phyloP scores from a whole-genome alignment of 2,888 invertebrate genomes.

The Pterobdella sp. region DNA sequence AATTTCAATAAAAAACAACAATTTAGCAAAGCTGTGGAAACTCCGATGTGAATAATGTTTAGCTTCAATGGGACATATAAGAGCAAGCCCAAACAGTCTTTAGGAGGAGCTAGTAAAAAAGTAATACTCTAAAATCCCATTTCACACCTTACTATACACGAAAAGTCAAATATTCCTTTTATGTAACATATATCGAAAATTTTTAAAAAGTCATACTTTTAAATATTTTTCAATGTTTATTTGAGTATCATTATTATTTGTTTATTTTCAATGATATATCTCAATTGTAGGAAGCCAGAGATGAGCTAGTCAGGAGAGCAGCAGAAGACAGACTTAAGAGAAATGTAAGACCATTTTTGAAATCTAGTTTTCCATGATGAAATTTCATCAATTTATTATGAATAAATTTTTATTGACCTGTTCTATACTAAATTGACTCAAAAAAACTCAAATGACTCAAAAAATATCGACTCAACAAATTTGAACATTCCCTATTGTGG shows the following conservation, averaged over 20 bases:
- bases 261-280: background rate
- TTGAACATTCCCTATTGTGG: no score
- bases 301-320: slow-evolving; percentile 68
- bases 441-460: no score
- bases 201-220: background rate
- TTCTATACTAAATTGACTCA: no score
- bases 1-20: background rate
- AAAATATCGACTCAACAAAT: no score
- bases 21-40: background rate
- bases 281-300: slow-evolving; percentile 42
- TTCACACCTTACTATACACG: no score
- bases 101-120: slow-evolving; percentile 63
- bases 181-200: background rate
- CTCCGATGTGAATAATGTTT: slow-evolving; percentile 52
- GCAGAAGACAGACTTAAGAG: slow-evolving; percentile 77
- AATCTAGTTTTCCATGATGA: background rate
- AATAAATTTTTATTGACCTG: slow-evolving; percentile 9
- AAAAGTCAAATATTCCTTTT: no score
- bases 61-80: slow-evolving; percentile 85
- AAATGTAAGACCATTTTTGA: slow-evolving; percentile 58
- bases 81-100: slow-evolving; percentile 75
- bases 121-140: no score
- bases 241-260: background rate
- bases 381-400: background rate
- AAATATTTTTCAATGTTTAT: background rate